Percentiles rank a stretch among this genome's conserved stretches.
Evolutionary conservation across 2,797 vertebrate genomes (phyloP).

Genomic region (Hafferia zeledoni): DNA sequence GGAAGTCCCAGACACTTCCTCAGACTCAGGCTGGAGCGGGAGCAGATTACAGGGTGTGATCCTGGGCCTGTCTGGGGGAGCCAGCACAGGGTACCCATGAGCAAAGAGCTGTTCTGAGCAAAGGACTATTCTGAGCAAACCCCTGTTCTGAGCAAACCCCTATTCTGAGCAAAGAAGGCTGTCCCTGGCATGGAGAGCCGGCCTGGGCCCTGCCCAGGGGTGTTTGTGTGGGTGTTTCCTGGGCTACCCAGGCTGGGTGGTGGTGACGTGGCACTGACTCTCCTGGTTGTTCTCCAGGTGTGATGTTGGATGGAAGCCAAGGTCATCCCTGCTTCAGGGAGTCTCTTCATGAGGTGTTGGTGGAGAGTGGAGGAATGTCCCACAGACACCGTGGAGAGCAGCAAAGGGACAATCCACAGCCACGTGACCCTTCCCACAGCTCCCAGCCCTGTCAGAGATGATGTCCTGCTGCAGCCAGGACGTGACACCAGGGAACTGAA

Average conservation of each 20-base stretch:
- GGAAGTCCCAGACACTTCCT: slow-evolving; percentile 43
- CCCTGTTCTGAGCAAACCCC: neutral
- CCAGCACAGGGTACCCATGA: neutral
- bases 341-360: accelerated
- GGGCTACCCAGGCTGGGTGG: neutral
- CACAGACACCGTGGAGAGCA: accelerated
- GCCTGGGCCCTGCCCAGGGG: accelerated
- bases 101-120: neutral
- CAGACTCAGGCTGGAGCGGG: neutral
- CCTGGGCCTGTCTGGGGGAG: neutral
- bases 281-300: neutral
- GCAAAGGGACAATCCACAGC: accelerated
- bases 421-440: accelerated
- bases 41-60: neutral
- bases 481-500: accelerated
- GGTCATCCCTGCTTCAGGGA: accelerated
- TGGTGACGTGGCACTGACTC: accelerated
- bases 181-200: neutral
- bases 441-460: accelerated
- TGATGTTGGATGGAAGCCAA: neutral
- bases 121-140: neutral
- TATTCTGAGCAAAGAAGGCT: too few relatives aligned
- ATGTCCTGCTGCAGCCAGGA: accelerated
- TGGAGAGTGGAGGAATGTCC: neutral
- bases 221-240: slow-evolving; percentile 6